Evolutionary conservation across 2,888 invertebrate species (phyloP).

Genomic region (Chouioia cunea): DNA sequence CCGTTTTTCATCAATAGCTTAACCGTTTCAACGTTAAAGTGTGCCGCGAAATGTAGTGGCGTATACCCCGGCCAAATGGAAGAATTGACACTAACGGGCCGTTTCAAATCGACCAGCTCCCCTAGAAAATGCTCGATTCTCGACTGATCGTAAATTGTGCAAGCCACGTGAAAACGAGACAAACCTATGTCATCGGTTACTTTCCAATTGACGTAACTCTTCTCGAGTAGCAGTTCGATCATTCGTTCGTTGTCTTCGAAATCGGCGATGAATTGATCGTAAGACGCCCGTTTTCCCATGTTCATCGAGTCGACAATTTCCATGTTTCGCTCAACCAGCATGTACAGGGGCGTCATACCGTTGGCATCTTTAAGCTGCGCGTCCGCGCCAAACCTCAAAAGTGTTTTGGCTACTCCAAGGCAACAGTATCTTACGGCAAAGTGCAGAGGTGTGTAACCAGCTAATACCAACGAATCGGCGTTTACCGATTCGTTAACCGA

Average conservation of each 20-base stretch:
- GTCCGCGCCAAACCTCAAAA: too few species aligned
- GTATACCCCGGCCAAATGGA: conserved; percentile 1
- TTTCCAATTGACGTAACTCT: not conserved
- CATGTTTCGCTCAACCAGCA: not conserved
- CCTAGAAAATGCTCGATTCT: too few species aligned
- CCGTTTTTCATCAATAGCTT: conserved; percentile 25
- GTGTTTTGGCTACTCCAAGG: too few species aligned
- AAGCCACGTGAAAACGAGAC: not conserved
- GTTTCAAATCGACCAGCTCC: too few species aligned
- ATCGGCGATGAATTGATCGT: not conserved
- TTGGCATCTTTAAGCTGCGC: not conserved
- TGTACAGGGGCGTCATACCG: not conserved
- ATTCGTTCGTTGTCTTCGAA: not conserved
- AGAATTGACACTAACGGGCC: not conserved
- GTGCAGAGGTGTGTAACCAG: conserved; percentile 15
- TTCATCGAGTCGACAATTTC: not conserved
- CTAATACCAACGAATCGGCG: not conserved
- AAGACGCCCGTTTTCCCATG: not conserved
- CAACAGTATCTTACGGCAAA: not conserved
- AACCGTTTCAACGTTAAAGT: conserved; percentile 10
- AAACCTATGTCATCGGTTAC: not conserved
- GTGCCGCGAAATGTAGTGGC: conserved; percentile 9
- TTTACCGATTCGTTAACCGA: not conserved
- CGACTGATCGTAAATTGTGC: too few species aligned
- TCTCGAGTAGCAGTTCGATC: not conserved